Evolutionary conservation across 2,888 invertebrate genomes (phyloP).

Genomic region (Cephonodes hylas): DNA sequence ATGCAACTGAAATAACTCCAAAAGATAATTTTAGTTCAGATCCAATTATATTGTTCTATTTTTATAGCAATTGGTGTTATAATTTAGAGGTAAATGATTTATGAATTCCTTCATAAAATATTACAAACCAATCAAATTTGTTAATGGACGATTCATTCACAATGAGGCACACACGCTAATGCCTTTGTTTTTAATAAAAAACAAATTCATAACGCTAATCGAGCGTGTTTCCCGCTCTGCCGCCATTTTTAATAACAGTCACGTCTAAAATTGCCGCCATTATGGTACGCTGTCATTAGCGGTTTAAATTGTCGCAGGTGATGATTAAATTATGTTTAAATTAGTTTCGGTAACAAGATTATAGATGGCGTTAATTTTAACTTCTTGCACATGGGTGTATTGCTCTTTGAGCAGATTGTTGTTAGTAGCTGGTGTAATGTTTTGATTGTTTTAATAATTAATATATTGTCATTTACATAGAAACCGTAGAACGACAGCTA

Average conservation of each 20-base stretch:
- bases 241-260: conserved; percentile 15
- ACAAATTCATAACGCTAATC: neutral
- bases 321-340: conserved; percentile 9
- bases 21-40: too few species aligned
- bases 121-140: neutral
- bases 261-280: conserved; percentile 14
- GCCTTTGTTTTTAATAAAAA: neutral
- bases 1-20: too few species aligned
- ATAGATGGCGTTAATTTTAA: neutral
- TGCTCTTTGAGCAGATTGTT: neutral
- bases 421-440: neutral
- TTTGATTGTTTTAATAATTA: neutral
- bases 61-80: neutral
- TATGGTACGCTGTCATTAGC: conserved; percentile 11
- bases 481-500: too few species aligned
- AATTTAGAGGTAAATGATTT: neutral
- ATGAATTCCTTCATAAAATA: neutral
- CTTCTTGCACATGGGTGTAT: neutral
- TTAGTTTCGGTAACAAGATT: conserved; percentile 1
- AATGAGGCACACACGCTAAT: neutral
- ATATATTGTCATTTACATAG: too few species aligned
- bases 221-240: conserved; percentile 8
- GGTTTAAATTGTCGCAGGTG: conserved; percentile 13
- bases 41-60: neutral
- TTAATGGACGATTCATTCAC: neutral